These are phyloP conservation scores for Epicauta chinensis DNA, from an alignment of 1,140 invertebrate species.

Conservation along the genomic window DNA sequence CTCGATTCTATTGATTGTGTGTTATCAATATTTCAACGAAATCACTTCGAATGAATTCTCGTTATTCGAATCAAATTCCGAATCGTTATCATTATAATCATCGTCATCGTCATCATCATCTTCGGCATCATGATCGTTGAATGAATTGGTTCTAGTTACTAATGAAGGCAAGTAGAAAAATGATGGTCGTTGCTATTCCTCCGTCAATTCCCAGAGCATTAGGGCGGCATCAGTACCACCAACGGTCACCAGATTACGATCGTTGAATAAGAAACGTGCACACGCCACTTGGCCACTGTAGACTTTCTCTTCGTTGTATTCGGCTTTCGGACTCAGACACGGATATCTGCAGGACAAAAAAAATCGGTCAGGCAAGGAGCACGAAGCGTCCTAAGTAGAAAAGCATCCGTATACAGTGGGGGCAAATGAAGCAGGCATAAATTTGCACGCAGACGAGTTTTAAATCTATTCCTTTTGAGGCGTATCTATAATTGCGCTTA, in stretches of 20 bases:
- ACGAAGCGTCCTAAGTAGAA: too few species aligned
- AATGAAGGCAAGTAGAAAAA: constrained; percentile 24
- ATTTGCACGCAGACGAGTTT: too few species aligned
- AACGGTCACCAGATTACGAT: constrained; percentile 78
- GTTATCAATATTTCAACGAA: too few species aligned
- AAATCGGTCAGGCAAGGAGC: too few species aligned
- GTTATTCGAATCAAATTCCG: constrained; percentile 29
- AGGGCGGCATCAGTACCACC: constrained; percentile 88
- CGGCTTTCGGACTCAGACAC: constrained; percentile 73
- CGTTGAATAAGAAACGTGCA: constrained; percentile 77
- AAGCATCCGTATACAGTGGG: too few species aligned
- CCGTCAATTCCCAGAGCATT: constrained; percentile 87
- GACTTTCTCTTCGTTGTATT: constrained; percentile 81
- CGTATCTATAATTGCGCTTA: too few species aligned
- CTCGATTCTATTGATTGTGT: too few species aligned
- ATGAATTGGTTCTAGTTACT: constrained; percentile 4
- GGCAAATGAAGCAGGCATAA: too few species aligned
- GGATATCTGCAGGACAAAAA: constrained; percentile 60
- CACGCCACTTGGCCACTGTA: constrained; percentile 82
- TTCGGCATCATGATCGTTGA: too few species aligned
- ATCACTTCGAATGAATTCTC: constrained; percentile 32
- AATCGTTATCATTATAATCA: constrained; percentile 21
- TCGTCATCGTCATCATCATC: constrained; percentile 13
- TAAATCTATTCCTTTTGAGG: constrained; percentile 2
- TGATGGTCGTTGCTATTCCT: constrained; percentile 55